Percentiles rank a stretch among this genome's conserved stretches.
Conservation (phyloP, 2,888 invertebrate genomes). For the Mylabris sibirica region DNA sequence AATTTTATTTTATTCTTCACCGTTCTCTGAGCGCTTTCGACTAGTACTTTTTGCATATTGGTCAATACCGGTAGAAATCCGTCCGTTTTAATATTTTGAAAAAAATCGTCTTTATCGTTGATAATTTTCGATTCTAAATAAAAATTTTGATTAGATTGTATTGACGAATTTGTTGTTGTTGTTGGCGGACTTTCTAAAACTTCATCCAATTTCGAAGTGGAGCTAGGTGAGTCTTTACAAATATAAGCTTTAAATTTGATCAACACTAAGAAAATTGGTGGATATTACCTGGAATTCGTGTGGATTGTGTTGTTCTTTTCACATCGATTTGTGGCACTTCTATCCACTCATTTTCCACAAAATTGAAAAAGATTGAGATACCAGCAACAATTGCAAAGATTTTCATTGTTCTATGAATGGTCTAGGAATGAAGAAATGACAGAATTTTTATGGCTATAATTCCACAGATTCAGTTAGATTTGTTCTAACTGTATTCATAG, state of each 20-base stretch:
- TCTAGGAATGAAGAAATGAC: neutral
- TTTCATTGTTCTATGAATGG: neutral
- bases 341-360: neutral
- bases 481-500: neutral
- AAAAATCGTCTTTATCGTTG: neutral
- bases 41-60: conserved; percentile 52
- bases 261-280: neutral
- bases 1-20: conserved; percentile 66
- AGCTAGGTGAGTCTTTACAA: neutral
- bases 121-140: neutral
- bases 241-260: neutral
- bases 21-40: conserved; percentile 58
- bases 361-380: neutral
- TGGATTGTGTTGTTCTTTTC: neutral
- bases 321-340: neutral
- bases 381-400: neutral
- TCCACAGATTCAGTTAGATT: conserved; percentile 9
- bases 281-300: neutral
- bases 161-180: neutral
- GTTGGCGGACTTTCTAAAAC: neutral
- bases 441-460: neutral
- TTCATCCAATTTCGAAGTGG: neutral
- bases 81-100: neutral
- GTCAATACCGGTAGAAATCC: conserved; percentile 46
- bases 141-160: neutral